phyloP scores from a whole-genome alignment of 2,113 vertebrate genomes.

The Todiramphus chloris region DNA sequence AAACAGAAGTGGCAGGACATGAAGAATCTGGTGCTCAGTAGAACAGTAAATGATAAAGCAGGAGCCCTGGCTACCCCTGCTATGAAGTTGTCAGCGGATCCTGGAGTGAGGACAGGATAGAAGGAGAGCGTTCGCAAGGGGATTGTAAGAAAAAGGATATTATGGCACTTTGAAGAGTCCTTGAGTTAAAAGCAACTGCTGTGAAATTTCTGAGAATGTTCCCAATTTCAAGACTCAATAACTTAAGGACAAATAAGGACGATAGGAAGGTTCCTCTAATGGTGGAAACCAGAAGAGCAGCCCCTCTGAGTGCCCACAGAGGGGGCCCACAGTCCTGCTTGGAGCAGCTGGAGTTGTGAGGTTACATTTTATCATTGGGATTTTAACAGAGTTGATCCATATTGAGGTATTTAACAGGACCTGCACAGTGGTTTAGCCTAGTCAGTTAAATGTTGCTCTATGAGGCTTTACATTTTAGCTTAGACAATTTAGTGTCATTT shows the following conservation, averaged over 20 bases:
- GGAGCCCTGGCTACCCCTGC: not conserved
- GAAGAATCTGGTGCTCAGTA: not conserved
- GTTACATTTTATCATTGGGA: not conserved
- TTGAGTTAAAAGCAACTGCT: not conserved
- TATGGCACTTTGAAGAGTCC: not conserved
- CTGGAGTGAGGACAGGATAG: not conserved
- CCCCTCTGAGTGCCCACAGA: not conserved
- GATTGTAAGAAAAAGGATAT: not conserved
- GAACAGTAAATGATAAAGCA: not conserved
- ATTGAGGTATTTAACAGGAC: not conserved
- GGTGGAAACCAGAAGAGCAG: not conserved
- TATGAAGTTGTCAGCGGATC: not conserved
- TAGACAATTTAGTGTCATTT: not conserved
- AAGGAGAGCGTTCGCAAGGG: not conserved
- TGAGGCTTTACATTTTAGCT: not conserved
- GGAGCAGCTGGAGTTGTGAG: not conserved
- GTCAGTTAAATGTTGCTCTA: not conserved
- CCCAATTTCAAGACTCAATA: not conserved
- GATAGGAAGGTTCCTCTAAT: not conserved
- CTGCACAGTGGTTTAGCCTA: not conserved
- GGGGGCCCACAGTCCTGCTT: not conserved
- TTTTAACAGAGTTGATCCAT: not conserved
- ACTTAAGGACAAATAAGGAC: not conserved
- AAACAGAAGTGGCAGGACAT: not conserved
- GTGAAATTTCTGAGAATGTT: not conserved